Evolutionary conservation across 2,888 invertebrate genomes (phyloP), one percentile per base, ranked within the genome.

Genomic region (Agonopterix alstromeriana): DNA sequence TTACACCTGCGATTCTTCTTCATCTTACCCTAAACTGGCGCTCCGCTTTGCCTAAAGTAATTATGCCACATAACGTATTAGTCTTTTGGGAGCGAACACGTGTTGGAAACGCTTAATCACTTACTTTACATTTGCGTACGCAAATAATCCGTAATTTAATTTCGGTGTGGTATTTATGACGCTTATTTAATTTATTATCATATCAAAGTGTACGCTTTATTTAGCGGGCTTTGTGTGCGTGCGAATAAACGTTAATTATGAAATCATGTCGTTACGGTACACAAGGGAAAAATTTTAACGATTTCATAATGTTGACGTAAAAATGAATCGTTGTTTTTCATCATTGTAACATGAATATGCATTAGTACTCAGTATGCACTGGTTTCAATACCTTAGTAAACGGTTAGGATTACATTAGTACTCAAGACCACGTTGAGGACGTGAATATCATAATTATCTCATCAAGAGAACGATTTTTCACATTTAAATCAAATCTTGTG

Each of bases 1-100:
- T 84, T 83, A 84, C 84, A 84, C 85, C 84, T 86, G 83, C 79
- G 80, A 85, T 85, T 85, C 84, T 84, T 85, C 86, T 87, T 83
- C 83, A 82, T 86, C 85, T 84, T 82, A 71, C 80, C 78, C 79
- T 82, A 80, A 86, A 82, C 79, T 73, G 84, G 79, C 77, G 72
- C 75, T 60, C 77, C 79, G 73, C 68, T 86, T 83, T 82, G 76
- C 80, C 79, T 81, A 80, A 85, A 82, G 79, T 83, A 86, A 87
- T 87, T 86, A 87, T 81, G 76, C 78, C 75, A 79, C 75, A 82
- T 82, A 84, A 84, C 78, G 76, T 82, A 85, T 86, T 86, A 85
- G 84, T 83, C 85, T 84, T 85, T 82, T 79, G 85, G 85, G 86
- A 86, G 75, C 67, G 70, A 77, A 79, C 79, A 81, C 76, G 80